Evolutionary conservation across 2,888 invertebrate species (phyloP).

Genomic region (Drosophila tripunctata): DNA sequence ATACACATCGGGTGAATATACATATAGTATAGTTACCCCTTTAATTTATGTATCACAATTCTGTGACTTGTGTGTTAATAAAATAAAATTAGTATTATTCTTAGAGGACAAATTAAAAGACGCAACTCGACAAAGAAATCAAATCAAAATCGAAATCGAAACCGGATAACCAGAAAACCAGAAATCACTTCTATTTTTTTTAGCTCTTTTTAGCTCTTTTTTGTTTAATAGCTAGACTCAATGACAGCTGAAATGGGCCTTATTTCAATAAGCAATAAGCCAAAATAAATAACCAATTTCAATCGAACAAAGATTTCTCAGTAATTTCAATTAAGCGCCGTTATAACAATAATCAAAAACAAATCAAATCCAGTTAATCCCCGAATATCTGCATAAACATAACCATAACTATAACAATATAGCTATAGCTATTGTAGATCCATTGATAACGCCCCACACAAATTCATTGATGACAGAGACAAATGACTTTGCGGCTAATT

Average conservation of each 20-base stretch:
- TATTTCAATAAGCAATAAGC: slow-evolving; percentile 13
- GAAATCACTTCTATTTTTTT: slow-evolving; percentile 33
- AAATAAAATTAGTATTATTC: slow-evolving; percentile 60
- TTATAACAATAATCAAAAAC: slow-evolving; percentile 1
- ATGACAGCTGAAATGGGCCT: slow-evolving; percentile 33
- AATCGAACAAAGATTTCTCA: neutral
- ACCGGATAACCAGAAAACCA: slow-evolving; percentile 36
- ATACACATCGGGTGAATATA: slow-evolving; percentile 53
- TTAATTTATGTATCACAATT: slow-evolving; percentile 66
- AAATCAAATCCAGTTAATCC: slow-evolving; percentile 6
- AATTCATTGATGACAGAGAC: slow-evolving; percentile 34
- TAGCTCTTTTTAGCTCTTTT: slow-evolving; percentile 24
- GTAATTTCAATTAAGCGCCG: slow-evolving; percentile 7
- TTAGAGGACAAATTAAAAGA: slow-evolving; percentile 57
- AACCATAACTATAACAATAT: neutral
- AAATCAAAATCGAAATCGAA: neutral
- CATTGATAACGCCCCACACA: too few relatives aligned
- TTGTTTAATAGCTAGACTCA: slow-evolving; percentile 41
- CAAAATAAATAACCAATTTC: neutral
- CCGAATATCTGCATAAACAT: slow-evolving; percentile 1
- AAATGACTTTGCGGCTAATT: slow-evolving; percentile 46
- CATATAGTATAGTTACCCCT: neutral
- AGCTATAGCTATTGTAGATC: too few relatives aligned
- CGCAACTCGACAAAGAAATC: slow-evolving; percentile 24
- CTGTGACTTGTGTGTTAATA: slow-evolving; percentile 47